Evolutionary conservation across 2,113 vertebrate genomes (phyloP).

Genomic region (Scomber colias): DNA sequence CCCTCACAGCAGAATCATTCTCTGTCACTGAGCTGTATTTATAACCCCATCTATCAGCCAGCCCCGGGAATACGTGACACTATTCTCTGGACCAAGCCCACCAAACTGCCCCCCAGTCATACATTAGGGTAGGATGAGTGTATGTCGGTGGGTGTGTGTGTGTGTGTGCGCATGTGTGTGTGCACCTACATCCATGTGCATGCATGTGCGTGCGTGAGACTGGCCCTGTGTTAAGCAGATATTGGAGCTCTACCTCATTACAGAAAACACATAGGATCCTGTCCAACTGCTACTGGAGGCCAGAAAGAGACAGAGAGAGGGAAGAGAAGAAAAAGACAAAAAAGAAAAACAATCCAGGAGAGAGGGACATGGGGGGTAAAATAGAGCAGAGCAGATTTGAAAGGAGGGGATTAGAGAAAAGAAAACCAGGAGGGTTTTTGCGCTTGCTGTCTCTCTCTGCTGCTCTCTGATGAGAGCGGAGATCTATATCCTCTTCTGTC

Average conservation of each 20-base stretch:
- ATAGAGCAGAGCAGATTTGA: constrained; percentile 44
- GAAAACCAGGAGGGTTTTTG: constrained; percentile 44
- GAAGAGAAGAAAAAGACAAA: background rate
- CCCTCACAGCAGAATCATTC: constrained; percentile 67
- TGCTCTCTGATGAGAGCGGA: constrained; percentile 58
- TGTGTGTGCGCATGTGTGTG: background rate
- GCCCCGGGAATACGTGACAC: constrained; percentile 64
- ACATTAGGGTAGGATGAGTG: constrained; percentile 56
- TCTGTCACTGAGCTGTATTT: constrained; percentile 77
- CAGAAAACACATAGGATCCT: constrained; percentile 44
- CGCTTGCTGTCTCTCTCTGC: constrained; percentile 36
- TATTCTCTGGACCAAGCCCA: constrained; percentile 75
- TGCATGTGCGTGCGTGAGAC: background rate
- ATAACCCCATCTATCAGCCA: constrained; percentile 77
- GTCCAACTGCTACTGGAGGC: constrained; percentile 49
- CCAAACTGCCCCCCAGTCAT: constrained; percentile 74
- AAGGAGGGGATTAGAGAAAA: constrained; percentile 35
- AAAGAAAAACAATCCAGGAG: constrained; percentile 26
- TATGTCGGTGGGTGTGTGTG: constrained; percentile 31
- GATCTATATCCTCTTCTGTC: constrained; percentile 80
- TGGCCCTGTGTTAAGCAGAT: constrained; percentile 53
- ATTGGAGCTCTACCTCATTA: constrained; percentile 55
- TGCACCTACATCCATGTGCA: background rate
- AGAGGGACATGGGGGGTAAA: constrained; percentile 35
- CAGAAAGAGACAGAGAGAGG: constrained; percentile 16